Base-by-base conservation (phyloP, 2,113 vertebrate genomes). In the Brachyhypopomus gauderio region DNA sequence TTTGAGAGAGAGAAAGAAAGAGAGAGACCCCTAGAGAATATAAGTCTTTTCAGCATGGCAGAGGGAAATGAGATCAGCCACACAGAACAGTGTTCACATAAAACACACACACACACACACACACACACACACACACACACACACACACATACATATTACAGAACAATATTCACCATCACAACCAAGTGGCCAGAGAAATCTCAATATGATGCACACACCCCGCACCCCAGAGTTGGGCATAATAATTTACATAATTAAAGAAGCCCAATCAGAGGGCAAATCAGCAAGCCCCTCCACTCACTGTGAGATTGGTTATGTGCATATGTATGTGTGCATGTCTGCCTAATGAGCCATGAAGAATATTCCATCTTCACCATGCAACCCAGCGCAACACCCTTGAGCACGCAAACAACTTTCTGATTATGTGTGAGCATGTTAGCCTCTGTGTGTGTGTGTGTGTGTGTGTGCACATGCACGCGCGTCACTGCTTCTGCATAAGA, bases 221-320 rank as follows among this genome's bases (percentile, higher is more conserved):
- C 87, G 85, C 87, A 86, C 88, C 86, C 89, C 85, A 79, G 85
- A 87, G 78, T 89, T 83, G 69, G 79, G 85, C 84, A 89, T 91
- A 88, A 91, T 89, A 75, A 89, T 92, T 91, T 92, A 85, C 88
- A 92, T 92, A 91, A 91, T 92, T 90, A 89, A 88, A 88, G 82
- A 76, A 85, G 85, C 86, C 86, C 86, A 90, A 90, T 92, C 85
- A 89, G 88, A 89, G 87, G 87, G 88, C 88, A 89, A 91, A 89
- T 91, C 64, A 78, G 27, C 76, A 70, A 70, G 27, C 38, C 30
- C 6, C 23, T 41, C 48, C 20, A 60, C 17, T 69, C 30, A 75
- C n/a, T 69, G 9, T 41, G 22, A 20, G 34, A 60, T 19, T 19
- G 38, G 38, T 12, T 67, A 48, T 38, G 58, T 27, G 38, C 27